A percentile compares a stretch with the other conserved stretches of the same genome.
These are phyloP conservation scores for Graptemys geographica DNA, from an alignment of 2,797 vertebrate species.

Conservation along the genomic window DNA sequence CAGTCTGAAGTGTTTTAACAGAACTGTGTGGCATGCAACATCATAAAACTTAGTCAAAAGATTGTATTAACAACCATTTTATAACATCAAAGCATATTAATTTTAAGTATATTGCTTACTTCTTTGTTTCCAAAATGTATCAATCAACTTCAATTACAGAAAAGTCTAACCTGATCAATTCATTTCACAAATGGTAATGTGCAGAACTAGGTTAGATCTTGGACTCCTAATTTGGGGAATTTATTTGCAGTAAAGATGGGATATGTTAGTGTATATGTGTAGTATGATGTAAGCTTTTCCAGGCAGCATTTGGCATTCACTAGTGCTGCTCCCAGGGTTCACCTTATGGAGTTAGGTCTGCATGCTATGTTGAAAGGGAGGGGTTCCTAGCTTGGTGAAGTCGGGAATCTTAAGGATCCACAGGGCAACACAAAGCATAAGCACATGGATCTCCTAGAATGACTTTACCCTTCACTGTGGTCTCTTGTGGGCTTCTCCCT, in stretches of 20 bases:
- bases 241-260: neutral
- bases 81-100: neutral
- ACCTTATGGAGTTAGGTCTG: neutral
- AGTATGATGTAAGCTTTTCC: neutral
- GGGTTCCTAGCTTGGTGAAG: neutral
- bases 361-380: neutral
- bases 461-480: neutral
- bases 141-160: neutral
- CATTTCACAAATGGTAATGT: neutral
- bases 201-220: neutral
- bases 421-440: neutral
- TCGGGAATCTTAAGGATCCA: neutral
- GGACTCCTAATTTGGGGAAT: neutral
- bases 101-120: neutral
- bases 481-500: neutral
- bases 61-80: no score
- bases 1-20: slow-evolving; percentile 73
- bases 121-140: neutral
- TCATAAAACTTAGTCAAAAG: slow-evolving; percentile 49
- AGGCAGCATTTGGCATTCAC: neutral
- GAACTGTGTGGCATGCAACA: slow-evolving; percentile 71
- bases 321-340: neutral
- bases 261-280: neutral
- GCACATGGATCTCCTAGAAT: neutral
- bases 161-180: neutral